These are phyloP conservation scores for Fopius arisanus DNA, from an alignment of 1,140 invertebrate species.

Conservation along the genomic window DNA sequence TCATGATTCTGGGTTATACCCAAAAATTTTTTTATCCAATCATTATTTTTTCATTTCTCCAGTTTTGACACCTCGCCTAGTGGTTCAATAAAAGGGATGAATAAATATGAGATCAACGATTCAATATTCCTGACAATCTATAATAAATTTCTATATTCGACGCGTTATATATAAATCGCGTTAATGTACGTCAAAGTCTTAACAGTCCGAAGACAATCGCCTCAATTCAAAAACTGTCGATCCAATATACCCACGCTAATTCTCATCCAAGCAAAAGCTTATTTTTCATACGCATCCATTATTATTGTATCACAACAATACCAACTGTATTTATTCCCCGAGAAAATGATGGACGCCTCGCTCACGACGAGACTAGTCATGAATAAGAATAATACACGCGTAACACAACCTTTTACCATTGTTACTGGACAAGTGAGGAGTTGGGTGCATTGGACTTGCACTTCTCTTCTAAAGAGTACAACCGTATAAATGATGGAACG, in stretches of 20 bases:
- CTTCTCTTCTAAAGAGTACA: too few relatives aligned
- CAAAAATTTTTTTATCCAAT: too few relatives aligned
- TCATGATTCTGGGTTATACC: neutral
- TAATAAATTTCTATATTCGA: too few relatives aligned
- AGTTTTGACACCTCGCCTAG: too few relatives aligned
- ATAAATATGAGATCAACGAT: too few relatives aligned
- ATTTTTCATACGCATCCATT: conserved; percentile 2
- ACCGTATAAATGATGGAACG: neutral
- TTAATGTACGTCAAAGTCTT: conserved; percentile 22
- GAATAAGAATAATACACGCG: conserved; percentile 27
- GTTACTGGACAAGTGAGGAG: too few relatives aligned
- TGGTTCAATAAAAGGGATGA: too few relatives aligned
- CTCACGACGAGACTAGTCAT: conserved; percentile 40
- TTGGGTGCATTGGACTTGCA: too few relatives aligned
- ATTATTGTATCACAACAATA: neutral
- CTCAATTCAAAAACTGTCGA: conserved; percentile 32
- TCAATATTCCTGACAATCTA: too few relatives aligned
- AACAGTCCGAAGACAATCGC: neutral
- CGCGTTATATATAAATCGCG: neutral
- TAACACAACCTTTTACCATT: conserved; percentile 34
- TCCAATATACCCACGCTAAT: conserved; percentile 34
- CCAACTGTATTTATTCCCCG: conserved; percentile 9
- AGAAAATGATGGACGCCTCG: conserved; percentile 41
- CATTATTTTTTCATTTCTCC: too few relatives aligned
- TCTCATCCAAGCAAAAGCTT: conserved; percentile 22